Evolutionary conservation across 2,888 invertebrate species (phyloP).

Genomic region (Idaea straminata): DNA sequence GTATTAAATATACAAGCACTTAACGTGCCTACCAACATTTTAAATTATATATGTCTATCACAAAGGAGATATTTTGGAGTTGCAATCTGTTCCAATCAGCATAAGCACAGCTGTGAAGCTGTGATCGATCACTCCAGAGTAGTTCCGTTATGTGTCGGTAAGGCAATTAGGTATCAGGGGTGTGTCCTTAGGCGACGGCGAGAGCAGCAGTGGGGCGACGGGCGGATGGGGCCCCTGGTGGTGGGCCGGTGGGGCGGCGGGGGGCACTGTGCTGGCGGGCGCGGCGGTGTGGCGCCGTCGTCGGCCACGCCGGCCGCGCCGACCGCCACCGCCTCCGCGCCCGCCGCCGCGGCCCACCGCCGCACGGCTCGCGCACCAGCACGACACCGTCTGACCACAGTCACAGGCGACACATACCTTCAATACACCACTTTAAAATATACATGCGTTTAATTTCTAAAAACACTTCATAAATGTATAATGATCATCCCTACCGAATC

Average conservation of each 20-base stretch:
- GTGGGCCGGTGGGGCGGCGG: constrained; percentile 48
- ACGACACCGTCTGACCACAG: constrained; percentile 70
- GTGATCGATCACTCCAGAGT: not conserved
- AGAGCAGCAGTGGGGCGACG: constrained; percentile 32
- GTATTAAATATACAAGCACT: too few relatives aligned
- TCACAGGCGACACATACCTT: constrained; percentile 44
- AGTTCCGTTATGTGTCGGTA: constrained; percentile 11
- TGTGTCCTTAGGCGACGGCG: constrained; percentile 39
- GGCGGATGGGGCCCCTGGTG: constrained; percentile 37
- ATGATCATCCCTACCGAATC: too few relatives aligned
- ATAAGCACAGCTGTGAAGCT: not conserved
- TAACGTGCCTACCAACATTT: too few relatives aligned
- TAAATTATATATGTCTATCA: too few relatives aligned
- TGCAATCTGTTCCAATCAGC: too few relatives aligned
- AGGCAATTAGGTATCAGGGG: constrained; percentile 35
- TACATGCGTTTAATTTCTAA: constrained; percentile 45
- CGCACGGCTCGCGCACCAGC: constrained; percentile 52
- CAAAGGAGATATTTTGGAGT: too few relatives aligned
- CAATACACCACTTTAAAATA: constrained; percentile 68
- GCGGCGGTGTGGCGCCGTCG: constrained; percentile 44
- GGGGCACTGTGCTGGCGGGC: constrained; percentile 42
- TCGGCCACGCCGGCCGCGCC: constrained; percentile 42
- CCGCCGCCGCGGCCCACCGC: constrained; percentile 69
- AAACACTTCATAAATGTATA: too few relatives aligned
- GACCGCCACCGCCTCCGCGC: constrained; percentile 65